Percentiles rank a stretch among this genome's conserved stretches.
These are phyloP conservation scores for Xanthorhoe spadicearia DNA, from an alignment of 2,888 invertebrate species.

Conservation along the genomic window DNA sequence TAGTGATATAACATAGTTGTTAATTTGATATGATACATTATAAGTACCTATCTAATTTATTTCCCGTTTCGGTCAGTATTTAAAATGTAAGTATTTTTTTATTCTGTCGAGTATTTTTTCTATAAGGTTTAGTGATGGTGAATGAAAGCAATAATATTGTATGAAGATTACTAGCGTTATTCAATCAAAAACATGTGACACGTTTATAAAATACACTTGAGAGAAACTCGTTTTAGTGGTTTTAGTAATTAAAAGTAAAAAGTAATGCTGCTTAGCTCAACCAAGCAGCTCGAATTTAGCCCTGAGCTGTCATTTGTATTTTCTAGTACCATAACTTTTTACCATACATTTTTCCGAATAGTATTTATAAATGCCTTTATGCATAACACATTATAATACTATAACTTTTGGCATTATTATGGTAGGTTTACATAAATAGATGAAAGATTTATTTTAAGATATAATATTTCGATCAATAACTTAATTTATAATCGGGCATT, in stretches of 20 bases:
- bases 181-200: slow-evolving; percentile 9
- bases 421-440: slow-evolving; percentile 54
- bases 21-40: slow-evolving; percentile 64
- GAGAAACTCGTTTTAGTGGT: slow-evolving; percentile 19
- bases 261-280: slow-evolving; percentile 35
- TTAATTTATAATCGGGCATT: slow-evolving; percentile 61
- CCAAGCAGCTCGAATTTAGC: slow-evolving; percentile 40
- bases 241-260: slow-evolving; percentile 3
- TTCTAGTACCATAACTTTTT: slow-evolving; percentile 34
- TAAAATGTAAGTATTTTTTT: slow-evolving; percentile 80
- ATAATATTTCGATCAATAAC: slow-evolving; percentile 56
- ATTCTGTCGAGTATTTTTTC: slow-evolving; percentile 67
- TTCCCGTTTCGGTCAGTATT: slow-evolving; percentile 85
- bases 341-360: slow-evolving; percentile 41
- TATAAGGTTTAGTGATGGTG: slow-evolving; percentile 54
- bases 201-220: slow-evolving; percentile 14
- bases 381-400: slow-evolving; percentile 46
- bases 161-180: slow-evolving; percentile 25
- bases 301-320: slow-evolving; percentile 25
- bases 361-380: slow-evolving; percentile 55
- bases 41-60: slow-evolving; percentile 77
- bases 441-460: slow-evolving; percentile 59
- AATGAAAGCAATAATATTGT: slow-evolving; percentile 61
- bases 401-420: slow-evolving; percentile 65
- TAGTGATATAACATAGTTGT: slow-evolving; percentile 58